Evolutionary conservation across 37 sponge, comb jelly and placozoan species (phyloP).

Genomic region (Beroe ovata): DNA sequence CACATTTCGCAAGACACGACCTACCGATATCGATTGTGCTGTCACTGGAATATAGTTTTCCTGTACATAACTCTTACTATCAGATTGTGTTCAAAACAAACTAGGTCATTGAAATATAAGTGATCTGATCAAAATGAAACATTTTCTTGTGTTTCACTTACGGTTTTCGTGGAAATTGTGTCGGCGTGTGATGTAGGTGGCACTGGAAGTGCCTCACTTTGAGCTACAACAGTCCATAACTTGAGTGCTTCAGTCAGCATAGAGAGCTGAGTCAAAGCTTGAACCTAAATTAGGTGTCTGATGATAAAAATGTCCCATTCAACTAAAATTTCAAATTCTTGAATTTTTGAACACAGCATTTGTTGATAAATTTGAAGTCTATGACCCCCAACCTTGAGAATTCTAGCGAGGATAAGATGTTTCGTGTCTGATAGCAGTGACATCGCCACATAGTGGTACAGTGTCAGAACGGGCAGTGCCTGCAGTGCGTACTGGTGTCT

Average conservation of each 20-base stretch:
- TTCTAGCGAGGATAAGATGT: conserved; percentile 69
- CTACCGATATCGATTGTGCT: conserved; percentile 4
- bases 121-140: no score
- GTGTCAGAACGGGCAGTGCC: conserved; percentile 78
- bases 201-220: conserved; percentile 73
- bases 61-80: no score
- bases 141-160: conserved; percentile 4
- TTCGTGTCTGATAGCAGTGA: conserved; percentile 67
- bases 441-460: conserved; percentile 74
- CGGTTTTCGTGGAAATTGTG: conserved; percentile 42
- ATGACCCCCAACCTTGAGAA: conserved; percentile 70
- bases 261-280: conserved; percentile 70
- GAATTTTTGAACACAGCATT: no score
- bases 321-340: no score
- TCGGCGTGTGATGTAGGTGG: conserved; percentile 69
- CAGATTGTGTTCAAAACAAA: no score
- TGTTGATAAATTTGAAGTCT: no score
- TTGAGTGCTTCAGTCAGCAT: conserved; percentile 71
- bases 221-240: conserved; percentile 69
- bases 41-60: conserved; percentile 57
- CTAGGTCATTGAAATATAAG: no score
- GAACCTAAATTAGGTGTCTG: conserved; percentile 17
- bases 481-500: conserved; percentile 67
- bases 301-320: no score
- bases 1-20: neutral